A percentile compares a stretch with the other conserved stretches of the same genome.
These are phyloP conservation scores for Aethina tumida DNA, from an alignment of 1,140 invertebrate species.

Conservation along the genomic window DNA sequence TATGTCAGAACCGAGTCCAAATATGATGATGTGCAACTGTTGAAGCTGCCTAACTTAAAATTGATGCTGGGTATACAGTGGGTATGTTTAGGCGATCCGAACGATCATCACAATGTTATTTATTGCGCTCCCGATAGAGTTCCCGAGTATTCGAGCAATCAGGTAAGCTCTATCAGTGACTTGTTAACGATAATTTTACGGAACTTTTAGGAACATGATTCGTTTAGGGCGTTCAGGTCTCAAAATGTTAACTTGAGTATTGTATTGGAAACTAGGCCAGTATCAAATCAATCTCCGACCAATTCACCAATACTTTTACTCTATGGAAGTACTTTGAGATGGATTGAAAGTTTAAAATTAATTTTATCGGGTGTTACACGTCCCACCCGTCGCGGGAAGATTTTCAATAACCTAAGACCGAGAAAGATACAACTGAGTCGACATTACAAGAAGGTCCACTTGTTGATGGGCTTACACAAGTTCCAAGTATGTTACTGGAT, in stretches of 20 bases:
- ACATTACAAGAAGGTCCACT: slow-evolving; percentile 84
- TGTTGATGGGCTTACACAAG: slow-evolving; percentile 77
- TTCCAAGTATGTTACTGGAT: slow-evolving; percentile 97
- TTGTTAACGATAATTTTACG: no score
- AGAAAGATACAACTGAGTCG: slow-evolving; percentile 85
- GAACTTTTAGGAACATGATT: slow-evolving; percentile 64
- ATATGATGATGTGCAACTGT: slow-evolving; percentile 90
- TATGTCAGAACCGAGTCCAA: slow-evolving; percentile 94
- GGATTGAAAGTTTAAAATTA: slow-evolving; percentile 92
- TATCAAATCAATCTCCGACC: slow-evolving; percentile 41
- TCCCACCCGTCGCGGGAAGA: slow-evolving; percentile 78
- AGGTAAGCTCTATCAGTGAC: slow-evolving; percentile 47
- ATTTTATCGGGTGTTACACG: slow-evolving; percentile 93
- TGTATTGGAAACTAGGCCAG: slow-evolving; percentile 76
- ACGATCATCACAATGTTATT: slow-evolving; percentile 93
- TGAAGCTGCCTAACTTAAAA: slow-evolving; percentile 84
- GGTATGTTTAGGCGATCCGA: slow-evolving; percentile 84
- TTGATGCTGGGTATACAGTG: slow-evolving; percentile 80
- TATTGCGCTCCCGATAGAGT: slow-evolving; percentile 94
- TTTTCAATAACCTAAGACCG: slow-evolving; percentile 77
- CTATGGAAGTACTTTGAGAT: slow-evolving; percentile 86
- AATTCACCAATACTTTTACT: slow-evolving; percentile 67
- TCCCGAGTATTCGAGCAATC: slow-evolving; percentile 94
- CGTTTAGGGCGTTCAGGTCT: slow-evolving; percentile 86
- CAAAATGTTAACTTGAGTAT: slow-evolving; percentile 84